Base-by-base conservation (phyloP, 2,888 invertebrate genomes). In the Odontomyia ornata region DNA sequence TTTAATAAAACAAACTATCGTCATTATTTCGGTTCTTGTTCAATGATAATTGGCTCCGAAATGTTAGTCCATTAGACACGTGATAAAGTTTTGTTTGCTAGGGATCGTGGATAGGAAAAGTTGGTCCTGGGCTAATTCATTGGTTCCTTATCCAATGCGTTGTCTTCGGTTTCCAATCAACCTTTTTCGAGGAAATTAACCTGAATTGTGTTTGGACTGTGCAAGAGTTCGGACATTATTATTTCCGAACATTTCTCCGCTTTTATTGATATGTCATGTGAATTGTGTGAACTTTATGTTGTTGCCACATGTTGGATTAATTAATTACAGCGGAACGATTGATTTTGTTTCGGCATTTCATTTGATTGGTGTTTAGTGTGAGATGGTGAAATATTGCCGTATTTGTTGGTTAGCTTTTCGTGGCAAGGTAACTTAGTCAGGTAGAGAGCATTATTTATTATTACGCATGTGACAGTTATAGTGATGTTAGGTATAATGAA, bases 41-140 rank as follows among this genome's bases (percentile, higher is more conserved):
- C 36, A 36, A 36, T 36, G 65, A 65, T 65, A 65, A 65, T 65
- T 65, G 36, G 65, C 36, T 36, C 30, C 18, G 65, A 65, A 65
- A 65, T 65, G 65, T 36, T 27, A 65, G 15, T 36, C 65, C 65
- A 65, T 65, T 65, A 65, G 65, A 65, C 65, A 65, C 65, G 36
- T 65, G 65, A 65, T 27, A 65, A 36, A 30, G 30, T 65, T 65
- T 65, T 25, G 65, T 30, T n/a, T n/a, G 4, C 52, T 15, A 4
- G 18, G 9, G 18, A 52, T 9, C 52, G 15, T 36, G 36, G n/a
- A n/a, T n/a, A 36, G 15, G 18, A 52, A 62, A 62, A 62, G 25
- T 62, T 62, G 23, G 28, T 62, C 62, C n/a, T n/a, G n/a, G n/a
- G n/a, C n/a, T n/a, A n/a, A n/a, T n/a, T n/a, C n/a, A n/a, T n/a